Evolutionary conservation across 1,140 invertebrate species (phyloP), one percentile per base, ranked within the genome.

Genomic region (Vanessa tameamea): DNA sequence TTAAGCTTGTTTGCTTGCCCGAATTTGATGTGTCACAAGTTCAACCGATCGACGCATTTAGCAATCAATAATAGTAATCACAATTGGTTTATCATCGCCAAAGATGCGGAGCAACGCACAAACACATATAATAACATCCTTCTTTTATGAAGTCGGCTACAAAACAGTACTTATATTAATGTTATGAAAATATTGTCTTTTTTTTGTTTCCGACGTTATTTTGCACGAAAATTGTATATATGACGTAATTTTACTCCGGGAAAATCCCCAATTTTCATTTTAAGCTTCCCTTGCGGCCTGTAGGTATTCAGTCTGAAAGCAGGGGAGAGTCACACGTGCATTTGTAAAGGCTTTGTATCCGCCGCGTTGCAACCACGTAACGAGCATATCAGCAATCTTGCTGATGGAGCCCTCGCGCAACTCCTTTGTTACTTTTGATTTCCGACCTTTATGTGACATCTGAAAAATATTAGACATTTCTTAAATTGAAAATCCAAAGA

Each of bases 381-480:
- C 81, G 75, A 82, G 79, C 72, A 76, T 82, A 80, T 80, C 84
- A 71, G 64, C 77, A 87, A 85, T 88, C 82, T 83, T 71, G 69
- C 76, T 86, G 72, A 73, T 73, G 72, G 72, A 73, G 55, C 72
- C 65, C 43, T 57, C 26, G 15, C 65, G 23, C 65, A 57, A 66
- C 31, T 47, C 53, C 66, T 72, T 72, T 78, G 77, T 75, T 64
- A 47, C 57, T 61, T 69, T 69, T 50, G 37, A 63, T 69, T 69
- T 63, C 15, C 57, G 57, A 69, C 20, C 47, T 69, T 47, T 69
- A 43, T 16, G 57, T 50, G 16, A 20, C 63, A 47, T 47, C 57
- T 61, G 20, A 37, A 59, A 59, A 26, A 59, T 37, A 37, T 61
- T 61, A 37, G 8, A 61, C 57, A 61, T 61, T 61, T 61, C 31